Percentiles rank a stretch among this genome's conserved stretches.
phyloP scores from a whole-genome alignment of 1,140 invertebrate species.

The Myzus persicae region DNA sequence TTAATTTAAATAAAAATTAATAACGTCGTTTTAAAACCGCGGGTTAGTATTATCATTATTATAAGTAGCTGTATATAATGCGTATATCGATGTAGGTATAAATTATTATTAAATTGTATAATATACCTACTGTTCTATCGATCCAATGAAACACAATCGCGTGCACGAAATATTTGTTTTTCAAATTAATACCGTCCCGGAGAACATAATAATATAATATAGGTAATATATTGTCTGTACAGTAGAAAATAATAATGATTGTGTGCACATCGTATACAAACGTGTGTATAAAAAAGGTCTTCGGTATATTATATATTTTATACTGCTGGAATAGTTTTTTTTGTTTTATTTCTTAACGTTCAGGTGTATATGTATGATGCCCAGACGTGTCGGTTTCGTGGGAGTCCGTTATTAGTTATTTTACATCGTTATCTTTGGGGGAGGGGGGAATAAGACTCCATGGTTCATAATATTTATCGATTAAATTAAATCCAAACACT shows the following conservation, averaged over 20 bases:
- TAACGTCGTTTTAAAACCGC: not conserved
- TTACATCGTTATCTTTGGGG: not conserved
- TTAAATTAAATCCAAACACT: not conserved
- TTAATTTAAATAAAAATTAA: constrained; percentile 28
- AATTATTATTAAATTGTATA: not conserved
- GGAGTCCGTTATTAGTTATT: not conserved
- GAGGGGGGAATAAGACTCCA: not conserved
- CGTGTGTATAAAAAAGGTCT: not conserved
- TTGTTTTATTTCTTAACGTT: not conserved
- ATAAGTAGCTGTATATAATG: not conserved
- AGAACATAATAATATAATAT: not conserved
- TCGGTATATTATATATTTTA: not conserved
- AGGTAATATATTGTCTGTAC: not conserved
- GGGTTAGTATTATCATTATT: not conserved
- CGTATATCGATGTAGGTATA: not conserved
- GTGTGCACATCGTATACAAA: not conserved
- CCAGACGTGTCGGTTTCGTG: not conserved
- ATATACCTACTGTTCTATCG: not conserved
- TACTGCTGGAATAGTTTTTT: not conserved
- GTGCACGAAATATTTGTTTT: constrained; percentile 51
- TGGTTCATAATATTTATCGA: accelerated
- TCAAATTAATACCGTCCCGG: not conserved
- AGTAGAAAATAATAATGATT: not conserved
- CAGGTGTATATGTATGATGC: too few relatives aligned
- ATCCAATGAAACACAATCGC: not conserved